phyloP scores from a whole-genome alignment of 92 coral and sea anemone genomes.

The Paramuricea clavata region DNA sequence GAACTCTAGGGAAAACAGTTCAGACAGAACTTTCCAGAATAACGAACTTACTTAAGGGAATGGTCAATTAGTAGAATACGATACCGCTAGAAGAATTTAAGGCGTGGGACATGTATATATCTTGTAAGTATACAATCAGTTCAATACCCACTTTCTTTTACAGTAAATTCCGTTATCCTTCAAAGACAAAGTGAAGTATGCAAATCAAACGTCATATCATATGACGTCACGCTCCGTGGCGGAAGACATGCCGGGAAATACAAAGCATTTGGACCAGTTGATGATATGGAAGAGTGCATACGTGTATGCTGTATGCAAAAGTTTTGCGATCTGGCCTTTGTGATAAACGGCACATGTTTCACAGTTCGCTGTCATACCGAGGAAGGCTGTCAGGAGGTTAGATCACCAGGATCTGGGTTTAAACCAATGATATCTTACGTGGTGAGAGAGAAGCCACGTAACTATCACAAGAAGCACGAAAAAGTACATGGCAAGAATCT shows the following conservation, averaged over 20 bases:
- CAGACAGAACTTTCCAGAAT: too few relatives aligned
- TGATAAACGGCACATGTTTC: conserved; percentile 91
- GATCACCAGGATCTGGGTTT: conserved; percentile 85
- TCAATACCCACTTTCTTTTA: not conserved
- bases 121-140: too few relatives aligned
- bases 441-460: conserved; percentile 73
- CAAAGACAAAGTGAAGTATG: conserved; percentile 75
- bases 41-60: too few relatives aligned
- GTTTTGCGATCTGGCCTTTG: conserved; percentile 91
- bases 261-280: conserved; percentile 90
- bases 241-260: conserved; percentile 92
- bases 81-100: too few relatives aligned
- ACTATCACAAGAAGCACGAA: conserved; percentile 24
- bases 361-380: conserved; percentile 87
- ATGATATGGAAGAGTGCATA: conserved; percentile 90
- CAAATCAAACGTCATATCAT: conserved; percentile 89
- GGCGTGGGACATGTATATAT: too few relatives aligned
- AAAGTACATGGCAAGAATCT: not conserved
- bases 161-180: conserved; percentile 83
- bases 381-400: conserved; percentile 88
- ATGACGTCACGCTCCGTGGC: conserved; percentile 96
- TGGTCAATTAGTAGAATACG: too few relatives aligned
- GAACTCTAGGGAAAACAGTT: too few relatives aligned
- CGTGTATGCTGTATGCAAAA: conserved; percentile 85
- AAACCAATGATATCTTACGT: conserved; percentile 90